phyloP scores from a whole-genome alignment of 35 echinoderm and acorn worm species.

The Lytechinus pictus region DNA sequence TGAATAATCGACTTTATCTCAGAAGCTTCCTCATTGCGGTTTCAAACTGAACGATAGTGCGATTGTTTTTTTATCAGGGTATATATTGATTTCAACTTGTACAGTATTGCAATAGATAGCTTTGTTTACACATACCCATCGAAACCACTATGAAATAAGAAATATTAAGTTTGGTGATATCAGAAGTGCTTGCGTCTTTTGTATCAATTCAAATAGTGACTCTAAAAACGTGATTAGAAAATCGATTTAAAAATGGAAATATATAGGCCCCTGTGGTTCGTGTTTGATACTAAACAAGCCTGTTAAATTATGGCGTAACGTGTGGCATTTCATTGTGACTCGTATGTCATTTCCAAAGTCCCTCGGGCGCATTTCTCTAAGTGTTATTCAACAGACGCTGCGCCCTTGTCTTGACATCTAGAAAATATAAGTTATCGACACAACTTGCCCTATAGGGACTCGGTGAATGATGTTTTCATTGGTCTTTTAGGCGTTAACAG shows the following conservation, averaged over 20 bases:
- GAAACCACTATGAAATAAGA: neutral
- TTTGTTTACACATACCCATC: neutral
- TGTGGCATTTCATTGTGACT: neutral
- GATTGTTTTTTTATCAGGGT: too few relatives aligned
- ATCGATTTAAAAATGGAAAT: neutral
- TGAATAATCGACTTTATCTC: too few relatives aligned
- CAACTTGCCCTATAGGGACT: too few relatives aligned
- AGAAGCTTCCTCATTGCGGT: too few relatives aligned
- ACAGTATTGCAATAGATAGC: neutral
- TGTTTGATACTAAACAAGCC: neutral
- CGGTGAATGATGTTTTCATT: too few relatives aligned
- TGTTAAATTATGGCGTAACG: neutral
- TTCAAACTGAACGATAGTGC: too few relatives aligned
- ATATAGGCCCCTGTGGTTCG: neutral
- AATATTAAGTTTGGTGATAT: neutral
- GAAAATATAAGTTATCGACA: too few relatives aligned
- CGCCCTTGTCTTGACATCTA: too few relatives aligned
- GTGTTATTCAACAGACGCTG: neutral
- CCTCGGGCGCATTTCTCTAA: neutral
- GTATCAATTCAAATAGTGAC: neutral
- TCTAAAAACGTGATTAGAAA: neutral
- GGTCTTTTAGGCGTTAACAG: too few relatives aligned
- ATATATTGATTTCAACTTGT: too few relatives aligned
- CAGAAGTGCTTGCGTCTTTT: neutral
- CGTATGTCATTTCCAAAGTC: neutral